A percentile compares a stretch with the other conserved stretches of the same genome.
phyloP scores from a whole-genome alignment of 2,888 invertebrate species.

The Phasia obesa region DNA sequence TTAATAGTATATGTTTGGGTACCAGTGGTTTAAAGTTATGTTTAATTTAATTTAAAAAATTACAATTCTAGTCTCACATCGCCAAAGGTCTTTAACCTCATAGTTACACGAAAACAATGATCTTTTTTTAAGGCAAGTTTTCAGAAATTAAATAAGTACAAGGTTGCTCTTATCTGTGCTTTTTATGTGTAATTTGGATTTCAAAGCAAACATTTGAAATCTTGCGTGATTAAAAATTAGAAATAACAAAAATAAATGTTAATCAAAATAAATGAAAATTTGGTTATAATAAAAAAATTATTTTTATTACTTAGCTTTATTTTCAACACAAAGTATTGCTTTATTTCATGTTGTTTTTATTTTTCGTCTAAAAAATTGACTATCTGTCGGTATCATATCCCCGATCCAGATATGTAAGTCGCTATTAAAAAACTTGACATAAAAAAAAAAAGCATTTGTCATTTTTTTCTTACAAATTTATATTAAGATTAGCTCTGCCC shows the following conservation, averaged over 20 bases:
- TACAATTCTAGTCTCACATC: neutral
- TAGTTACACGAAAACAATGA: neutral
- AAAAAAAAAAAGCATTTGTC: too few species aligned
- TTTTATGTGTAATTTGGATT: neutral
- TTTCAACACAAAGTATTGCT: neutral
- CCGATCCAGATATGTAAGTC: too few species aligned
- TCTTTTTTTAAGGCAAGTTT: neutral
- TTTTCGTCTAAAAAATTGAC: too few species aligned
- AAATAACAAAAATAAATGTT: conserved; percentile 15
- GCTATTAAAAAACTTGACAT: too few species aligned
- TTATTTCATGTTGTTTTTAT: too few species aligned
- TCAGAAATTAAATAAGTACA: conserved; percentile 11
- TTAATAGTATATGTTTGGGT: too few species aligned
- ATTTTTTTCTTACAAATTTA: too few species aligned
- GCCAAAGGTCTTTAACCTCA: conserved; percentile 9
- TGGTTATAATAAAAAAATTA: neutral
- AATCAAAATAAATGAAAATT: conserved; percentile 46
- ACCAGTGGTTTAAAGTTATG: too few species aligned
- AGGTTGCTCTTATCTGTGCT: conserved; percentile 11
- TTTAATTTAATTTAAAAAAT: neutral
- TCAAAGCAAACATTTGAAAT: conserved; percentile 18
- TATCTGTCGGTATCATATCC: too few species aligned
- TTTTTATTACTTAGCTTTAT: conserved; percentile 26
- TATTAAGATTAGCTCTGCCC: too few species aligned
- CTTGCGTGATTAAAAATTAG: conserved; percentile 33